These are phyloP conservation scores for Tipula vernalis DNA, from an alignment of 2,888 invertebrate genomes.

Conservation along the genomic window DNA sequence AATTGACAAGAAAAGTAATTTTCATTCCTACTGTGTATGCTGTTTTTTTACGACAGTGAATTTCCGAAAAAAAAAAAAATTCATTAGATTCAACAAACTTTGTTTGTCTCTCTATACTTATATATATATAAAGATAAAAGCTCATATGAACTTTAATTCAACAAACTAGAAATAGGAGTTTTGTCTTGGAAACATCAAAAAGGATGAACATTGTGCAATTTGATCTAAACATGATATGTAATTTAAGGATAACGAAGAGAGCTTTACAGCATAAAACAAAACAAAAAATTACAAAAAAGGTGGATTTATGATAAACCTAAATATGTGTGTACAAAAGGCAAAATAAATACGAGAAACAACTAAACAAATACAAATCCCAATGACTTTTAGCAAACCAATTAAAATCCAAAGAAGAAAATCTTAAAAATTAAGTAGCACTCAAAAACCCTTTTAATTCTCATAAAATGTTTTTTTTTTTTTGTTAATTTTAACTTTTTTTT, in stretches of 20 bases:
- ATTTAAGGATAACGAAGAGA: background rate
- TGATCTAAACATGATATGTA: background rate
- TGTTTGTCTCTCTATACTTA: background rate
- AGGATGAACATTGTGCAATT: background rate
- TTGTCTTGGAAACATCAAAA: background rate
- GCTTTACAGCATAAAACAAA: background rate
- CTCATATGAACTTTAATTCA: background rate
- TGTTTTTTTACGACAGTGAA: background rate
- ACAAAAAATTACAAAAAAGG: background rate
- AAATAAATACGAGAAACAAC: background rate
- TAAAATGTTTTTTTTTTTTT: background rate
- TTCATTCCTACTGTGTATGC: conserved; percentile 4
- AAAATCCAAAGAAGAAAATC: background rate
- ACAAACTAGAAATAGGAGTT: background rate
- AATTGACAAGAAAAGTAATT: conserved; percentile 4
- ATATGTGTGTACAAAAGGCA: background rate
- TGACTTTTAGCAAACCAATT: background rate
- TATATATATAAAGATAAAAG: background rate
- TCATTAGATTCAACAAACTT: background rate
- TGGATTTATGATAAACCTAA: background rate
- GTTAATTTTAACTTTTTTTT: background rate
- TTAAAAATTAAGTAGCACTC: conserved; percentile 4
- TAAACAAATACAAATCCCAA: background rate
- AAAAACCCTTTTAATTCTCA: background rate
- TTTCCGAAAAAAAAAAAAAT: background rate